Percentiles rank a stretch among this genome's conserved stretches.
Evolutionary conservation across 2,797 vertebrate species (phyloP).

Genomic region (Ataeniobius toweri): DNA sequence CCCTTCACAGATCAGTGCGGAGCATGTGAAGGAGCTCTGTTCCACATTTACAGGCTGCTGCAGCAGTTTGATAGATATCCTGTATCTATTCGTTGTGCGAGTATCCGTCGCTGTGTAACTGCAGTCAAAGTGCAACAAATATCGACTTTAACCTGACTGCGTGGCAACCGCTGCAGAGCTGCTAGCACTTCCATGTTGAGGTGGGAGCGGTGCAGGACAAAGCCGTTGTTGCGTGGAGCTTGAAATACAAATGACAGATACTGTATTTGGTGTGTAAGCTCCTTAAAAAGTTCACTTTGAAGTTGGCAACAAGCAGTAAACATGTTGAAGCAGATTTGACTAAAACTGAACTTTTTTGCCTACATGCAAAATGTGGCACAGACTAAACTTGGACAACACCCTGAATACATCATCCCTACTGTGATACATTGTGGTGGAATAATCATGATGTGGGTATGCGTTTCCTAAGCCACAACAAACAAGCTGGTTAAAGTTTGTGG

Average conservation of each 20-base stretch:
- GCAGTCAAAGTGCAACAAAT: neutral
- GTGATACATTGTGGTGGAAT: neutral
- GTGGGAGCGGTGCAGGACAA: neutral
- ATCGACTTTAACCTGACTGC: neutral
- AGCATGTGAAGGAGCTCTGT: neutral
- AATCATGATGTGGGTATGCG: neutral
- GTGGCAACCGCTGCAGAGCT: neutral
- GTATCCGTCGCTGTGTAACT: neutral
- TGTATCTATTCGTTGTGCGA: neutral
- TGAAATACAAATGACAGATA: neutral
- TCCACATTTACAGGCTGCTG: neutral
- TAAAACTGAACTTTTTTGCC: neutral
- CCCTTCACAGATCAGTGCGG: neutral
- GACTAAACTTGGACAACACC: neutral
- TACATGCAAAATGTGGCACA: neutral
- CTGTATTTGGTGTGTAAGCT: neutral
- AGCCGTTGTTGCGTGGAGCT: neutral
- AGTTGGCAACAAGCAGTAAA: neutral
- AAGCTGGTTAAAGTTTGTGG: neutral
- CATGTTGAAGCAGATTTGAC: neutral
- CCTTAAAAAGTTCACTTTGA: neutral
- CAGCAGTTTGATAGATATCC: neutral
- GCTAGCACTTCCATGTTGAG: neutral
- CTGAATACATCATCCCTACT: neutral
- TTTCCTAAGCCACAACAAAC: neutral